Base-by-base conservation (phyloP, 2,888 invertebrate genomes). In the Conchocele bisecta region DNA sequence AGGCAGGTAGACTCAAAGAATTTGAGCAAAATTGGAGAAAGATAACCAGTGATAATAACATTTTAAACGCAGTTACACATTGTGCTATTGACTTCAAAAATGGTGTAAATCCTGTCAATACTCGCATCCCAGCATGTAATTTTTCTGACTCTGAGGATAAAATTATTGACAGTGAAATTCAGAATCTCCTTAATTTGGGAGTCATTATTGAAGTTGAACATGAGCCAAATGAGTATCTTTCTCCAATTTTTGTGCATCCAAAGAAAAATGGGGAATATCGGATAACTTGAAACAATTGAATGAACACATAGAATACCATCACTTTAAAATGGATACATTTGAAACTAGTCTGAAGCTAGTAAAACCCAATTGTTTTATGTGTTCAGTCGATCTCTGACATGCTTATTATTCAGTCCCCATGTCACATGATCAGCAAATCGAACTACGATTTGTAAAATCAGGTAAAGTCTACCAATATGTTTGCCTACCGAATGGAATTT, bases 401-500 rank as follows among this genome's bases (percentile, higher is more conserved):
- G n/a, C n/a, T n/a, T n/a, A n/a, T n/a, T n/a, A n/a, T n/a, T n/a
- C n/a, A n/a, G n/a, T n/a, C n/a, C 60, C 59, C 7, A 51, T 77
- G n/a, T 46, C 39, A 2, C 11, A 37, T 29, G 48, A 67, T 29
- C 29, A 72, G 37, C 53, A 41, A 28, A 59, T 59, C 44, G 70
- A 51, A 28, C 41, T 71, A 3, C 42, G 69, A 28, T 70, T 73
- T 57, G 26, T 31, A 29, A 66, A 51, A 64, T 53, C 59, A 29
- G 54, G 57, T 4, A 22, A 56, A 3, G 13, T 69, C 17, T 75
- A 53, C 54, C 54, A 75, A n/a, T 72, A 37, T 39, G 56, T 57
- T 28, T 66, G 64, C 24, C 28, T 79, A 29, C 79, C 75, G n/a
- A 69, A 69, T 61, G 80, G 80, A 2, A 42, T 79, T 22, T 26